Evolutionary conservation across 2,113 vertebrate species (phyloP), one percentile per base, ranked within the genome.

Genomic region (Hyla sarda): DNA sequence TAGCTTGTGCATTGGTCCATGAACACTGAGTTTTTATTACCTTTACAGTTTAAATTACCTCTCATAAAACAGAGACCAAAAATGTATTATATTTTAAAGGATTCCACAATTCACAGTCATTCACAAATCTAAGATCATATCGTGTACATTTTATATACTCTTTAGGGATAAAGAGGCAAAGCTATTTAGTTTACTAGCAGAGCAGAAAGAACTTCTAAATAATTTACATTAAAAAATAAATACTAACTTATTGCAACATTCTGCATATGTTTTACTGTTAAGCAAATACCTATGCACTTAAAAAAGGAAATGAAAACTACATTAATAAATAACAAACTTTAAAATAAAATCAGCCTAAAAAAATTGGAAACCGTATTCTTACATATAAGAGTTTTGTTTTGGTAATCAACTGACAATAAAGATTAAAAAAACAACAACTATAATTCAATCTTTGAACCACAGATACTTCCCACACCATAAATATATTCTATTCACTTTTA

Each of bases 1-100:
- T 80, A 25, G 77, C 77, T 80, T 80, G 77, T 80, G 77, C 77
- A 80, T 80, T 80, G 77, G 77, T 34, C 77, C 77, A 80, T 56
- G 77, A 80, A 80, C 60, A 80, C 77, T 37, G 77, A 80, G 77
- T 34, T 80, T 80, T 80, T 80, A 80, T 80, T 80, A 80, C 77
- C 77, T 80, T 80, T 58, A 80, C 77, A 11, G 77, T 80, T 80
- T 56, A 80, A 80, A 80, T 80, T 60, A 58, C 77, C 77, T 30
- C 34, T 80, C 77, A 80, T 80, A 80, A 80, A 80, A 80, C 77
- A 32, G 52, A 80, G 77, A 80, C 77, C 77, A 60, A 80, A 72
- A 80, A 52, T 34, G 30, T 25, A 80, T 80, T 58, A 52, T 52
- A 80, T 80, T 80, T 80, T 60, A 80, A 52, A 52, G 28, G 74